Evolutionary conservation across 2,797 vertebrate species (phyloP).

Genomic region (Decapterus maruadsi): DNA sequence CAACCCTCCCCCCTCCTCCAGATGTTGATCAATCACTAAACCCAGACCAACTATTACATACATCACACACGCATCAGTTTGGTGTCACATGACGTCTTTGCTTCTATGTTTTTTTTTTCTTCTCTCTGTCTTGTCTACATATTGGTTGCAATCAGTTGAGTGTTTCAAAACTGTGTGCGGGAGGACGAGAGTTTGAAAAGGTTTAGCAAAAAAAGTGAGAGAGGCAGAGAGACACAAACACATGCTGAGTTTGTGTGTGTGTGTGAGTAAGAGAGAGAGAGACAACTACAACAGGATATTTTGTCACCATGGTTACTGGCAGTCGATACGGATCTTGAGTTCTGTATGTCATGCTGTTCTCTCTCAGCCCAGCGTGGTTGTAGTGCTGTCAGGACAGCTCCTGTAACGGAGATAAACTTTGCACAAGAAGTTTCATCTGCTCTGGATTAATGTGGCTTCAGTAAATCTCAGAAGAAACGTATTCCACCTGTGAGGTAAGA

Average conservation of each 20-base stretch:
- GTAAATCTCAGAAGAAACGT: conserved; percentile 3
- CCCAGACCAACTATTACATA: not conserved
- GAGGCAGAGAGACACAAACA: not conserved
- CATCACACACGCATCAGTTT: not conserved
- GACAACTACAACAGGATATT: conserved; percentile 77
- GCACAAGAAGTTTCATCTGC: not conserved
- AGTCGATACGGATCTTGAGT: conserved; percentile 59
- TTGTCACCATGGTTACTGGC: conserved; percentile 77
- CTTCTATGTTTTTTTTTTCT: not conserved
- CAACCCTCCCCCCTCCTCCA: not conserved
- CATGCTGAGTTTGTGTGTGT: not conserved
- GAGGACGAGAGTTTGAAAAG: not conserved
- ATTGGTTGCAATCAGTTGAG: not conserved
- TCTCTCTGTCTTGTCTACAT: no score
- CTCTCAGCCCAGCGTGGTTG: conserved; percentile 51
- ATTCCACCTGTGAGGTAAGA: conserved; percentile 58
- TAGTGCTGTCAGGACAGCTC: conserved; percentile 7
- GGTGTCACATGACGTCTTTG: not conserved
- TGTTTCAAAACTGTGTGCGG: conserved; percentile 8
- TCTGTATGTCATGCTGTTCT: conserved; percentile 89
- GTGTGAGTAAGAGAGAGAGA: conserved; percentile 24
- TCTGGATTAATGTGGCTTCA: conserved; percentile 33
- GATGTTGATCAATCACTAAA: not conserved
- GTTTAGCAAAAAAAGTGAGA: conserved; percentile 29
- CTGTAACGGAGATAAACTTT: not conserved